Percentiles rank a stretch among this genome's conserved stretches.
Evolutionary conservation across 2,888 invertebrate species (phyloP).

Genomic region (Dyspetes luteomarginatus): DNA sequence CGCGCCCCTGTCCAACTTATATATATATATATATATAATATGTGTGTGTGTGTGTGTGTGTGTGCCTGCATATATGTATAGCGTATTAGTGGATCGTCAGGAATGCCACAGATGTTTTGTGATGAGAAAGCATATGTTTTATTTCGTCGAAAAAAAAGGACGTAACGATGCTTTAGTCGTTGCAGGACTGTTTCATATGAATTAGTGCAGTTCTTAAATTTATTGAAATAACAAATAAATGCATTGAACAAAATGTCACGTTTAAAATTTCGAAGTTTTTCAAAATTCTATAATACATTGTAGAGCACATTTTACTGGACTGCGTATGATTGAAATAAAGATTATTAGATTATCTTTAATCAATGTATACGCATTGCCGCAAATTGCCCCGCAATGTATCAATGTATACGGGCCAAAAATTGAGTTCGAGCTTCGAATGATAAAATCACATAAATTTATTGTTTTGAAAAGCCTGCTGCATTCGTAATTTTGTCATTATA

Average conservation of each 20-base stretch:
- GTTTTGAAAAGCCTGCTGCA: no score
- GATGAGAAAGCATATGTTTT: conserved; percentile 53
- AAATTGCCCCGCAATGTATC: no score
- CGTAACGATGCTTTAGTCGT: conserved; percentile 1
- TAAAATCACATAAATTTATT: no score
- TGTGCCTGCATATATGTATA: background rate
- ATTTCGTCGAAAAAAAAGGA: conserved; percentile 21
- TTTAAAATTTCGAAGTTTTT: no score
- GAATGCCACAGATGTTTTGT: conserved; percentile 57
- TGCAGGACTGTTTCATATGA: conserved; percentile 9
- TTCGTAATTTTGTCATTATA: no score
- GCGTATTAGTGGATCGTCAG: conserved; percentile 34
- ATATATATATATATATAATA: conserved; percentile 7
- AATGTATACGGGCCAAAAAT: no score
- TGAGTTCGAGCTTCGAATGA: no score
- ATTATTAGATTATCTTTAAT: no score
- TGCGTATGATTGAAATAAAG: no score
- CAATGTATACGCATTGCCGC: no score
- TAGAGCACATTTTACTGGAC: no score
- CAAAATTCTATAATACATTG: no score
- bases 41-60: background rate
- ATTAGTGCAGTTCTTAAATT: background rate
- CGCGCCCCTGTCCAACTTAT: conserved; percentile 17
- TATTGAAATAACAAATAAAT: background rate
- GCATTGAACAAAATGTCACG: background rate